Base-by-base conservation (phyloP, 2,888 invertebrate genomes). In the Rosalia funebris region DNA sequence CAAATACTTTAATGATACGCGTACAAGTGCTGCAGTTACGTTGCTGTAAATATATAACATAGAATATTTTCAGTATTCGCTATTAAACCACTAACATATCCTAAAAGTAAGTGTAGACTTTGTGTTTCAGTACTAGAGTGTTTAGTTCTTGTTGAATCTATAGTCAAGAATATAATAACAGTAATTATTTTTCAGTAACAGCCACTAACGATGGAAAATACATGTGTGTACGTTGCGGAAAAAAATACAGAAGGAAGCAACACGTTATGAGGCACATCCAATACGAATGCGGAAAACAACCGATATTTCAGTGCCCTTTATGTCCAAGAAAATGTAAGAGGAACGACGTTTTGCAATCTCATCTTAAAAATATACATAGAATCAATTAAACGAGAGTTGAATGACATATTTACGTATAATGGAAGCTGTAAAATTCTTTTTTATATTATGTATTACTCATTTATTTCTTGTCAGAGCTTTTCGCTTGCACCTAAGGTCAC, bases 281-380 rank as follows among this genome's bases (percentile, higher is more conserved):
- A n/a, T 72, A 73, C 55, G 75, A 75, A 59, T 75, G 75, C 54
- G 74, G 75, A 4, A 71, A 72, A 55, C 66, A 69, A 36, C 71
- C 73, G 31, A 55, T 73, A 11, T 75, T 74, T 54, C 75, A 76
- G 57, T 77, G 77, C 50, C 75, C 71, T 12, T 50, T 75, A 17
- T 77, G 77, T 67, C 75, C 75, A 2, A 72, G 75, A 41, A 75
- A 71, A 64, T 75, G 75, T 55, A 77, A 75, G 62, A 58, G 73
- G 44, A 73, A 71, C 15, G 76, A 77, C 52, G 71, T 75, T 3
- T 50, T 76, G 25, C 69, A 72, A 32, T 69, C 66, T 34, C 77
- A 77, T 59, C 54, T 77, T n/a, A 74, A 68, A 59, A 75, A 73
- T 44, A 76, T 76, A 9, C 77, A 77, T 47, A 70, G 71, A 60